phyloP scores from a whole-genome alignment of 2,797 vertebrate genomes.

The Spea hammondii region DNA sequence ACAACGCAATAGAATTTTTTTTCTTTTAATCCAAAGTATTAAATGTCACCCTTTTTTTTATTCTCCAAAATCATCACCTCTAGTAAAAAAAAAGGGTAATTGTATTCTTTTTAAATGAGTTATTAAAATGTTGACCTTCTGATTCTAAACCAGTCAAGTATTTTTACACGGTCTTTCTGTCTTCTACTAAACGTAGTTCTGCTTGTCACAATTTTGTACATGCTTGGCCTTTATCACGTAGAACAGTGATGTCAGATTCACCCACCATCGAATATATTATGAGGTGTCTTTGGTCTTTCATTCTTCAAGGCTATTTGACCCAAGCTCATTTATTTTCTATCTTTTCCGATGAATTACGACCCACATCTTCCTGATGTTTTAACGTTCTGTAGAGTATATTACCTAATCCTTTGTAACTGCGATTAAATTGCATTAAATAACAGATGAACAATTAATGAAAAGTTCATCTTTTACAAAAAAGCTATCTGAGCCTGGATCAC shows the following conservation, averaged over 20 bases:
- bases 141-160: neutral
- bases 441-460: no score
- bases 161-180: neutral
- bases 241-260: conserved; percentile 13
- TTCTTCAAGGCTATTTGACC: conserved; percentile 20
- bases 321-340: conserved; percentile 14
- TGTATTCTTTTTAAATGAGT: neutral
- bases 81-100: neutral
- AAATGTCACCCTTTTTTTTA: neutral
- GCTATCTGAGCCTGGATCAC: no score
- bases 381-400: neutral
- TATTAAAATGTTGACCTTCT: conserved; percentile 17
- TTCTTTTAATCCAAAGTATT: neutral
- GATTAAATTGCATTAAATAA: no score
- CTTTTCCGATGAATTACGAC: conserved; percentile 1
- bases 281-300: conserved; percentile 12
- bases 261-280: neutral
- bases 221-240: conserved; percentile 14
- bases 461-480: no score
- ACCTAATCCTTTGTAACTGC: no score
- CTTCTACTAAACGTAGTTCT: neutral
- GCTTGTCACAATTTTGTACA: conserved; percentile 13
- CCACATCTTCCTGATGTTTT: conserved; percentile 10
- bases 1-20: neutral
- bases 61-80: neutral